Base-by-base conservation (phyloP, 2,888 invertebrate species). In the Scaptomyza reducta region DNA sequence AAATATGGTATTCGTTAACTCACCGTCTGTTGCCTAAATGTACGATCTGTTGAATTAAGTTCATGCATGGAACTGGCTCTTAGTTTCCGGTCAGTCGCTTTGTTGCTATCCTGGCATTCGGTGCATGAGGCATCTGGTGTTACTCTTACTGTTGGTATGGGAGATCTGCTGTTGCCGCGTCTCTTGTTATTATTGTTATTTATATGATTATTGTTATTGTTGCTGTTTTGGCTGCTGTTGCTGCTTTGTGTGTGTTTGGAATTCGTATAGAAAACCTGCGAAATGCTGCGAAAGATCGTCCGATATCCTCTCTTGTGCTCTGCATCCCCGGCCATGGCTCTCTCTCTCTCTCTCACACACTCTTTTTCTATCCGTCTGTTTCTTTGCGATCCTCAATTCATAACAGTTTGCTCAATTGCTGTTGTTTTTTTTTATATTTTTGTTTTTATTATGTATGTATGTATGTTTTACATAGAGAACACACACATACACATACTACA, bases 281-380 rank as follows among this genome's bases (percentile, higher is more conserved):
- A 90, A 66, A 90, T 89, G 70, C 89, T 90, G 47, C 90, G 90
- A 31, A 90, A 85, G 31, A 90, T 70, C 33, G 86, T 89, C 53
- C 86, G 88, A 67, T 88, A 89, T 31, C 83, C 80, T 35, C 79
- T 54, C 40, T 80, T 80, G 22, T 78, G 77, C 47, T 75, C 87
- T 18, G 75, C 65, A 47, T 87, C 86, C 41, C 85, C 77, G 22
- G 79, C 74, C 74, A 88, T 87, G 61, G 11, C 42, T 46, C 1
- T 13, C 27, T 27, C 33, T 33, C 18, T 35, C n/a, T 49, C 35
- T 22, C 13, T 31, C 31, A 13, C 27, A 9, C 55, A 56, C 56
- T 44, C 13, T 10, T 31, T 31, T 6, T 31, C 31, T 31, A 9
- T 31, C 31, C 10, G 9, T 31, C 0, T 31, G 10, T 44, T 10